Conservation (phyloP, 2,888 invertebrate species). For the Euspilapteryx auroguttella region DNA sequence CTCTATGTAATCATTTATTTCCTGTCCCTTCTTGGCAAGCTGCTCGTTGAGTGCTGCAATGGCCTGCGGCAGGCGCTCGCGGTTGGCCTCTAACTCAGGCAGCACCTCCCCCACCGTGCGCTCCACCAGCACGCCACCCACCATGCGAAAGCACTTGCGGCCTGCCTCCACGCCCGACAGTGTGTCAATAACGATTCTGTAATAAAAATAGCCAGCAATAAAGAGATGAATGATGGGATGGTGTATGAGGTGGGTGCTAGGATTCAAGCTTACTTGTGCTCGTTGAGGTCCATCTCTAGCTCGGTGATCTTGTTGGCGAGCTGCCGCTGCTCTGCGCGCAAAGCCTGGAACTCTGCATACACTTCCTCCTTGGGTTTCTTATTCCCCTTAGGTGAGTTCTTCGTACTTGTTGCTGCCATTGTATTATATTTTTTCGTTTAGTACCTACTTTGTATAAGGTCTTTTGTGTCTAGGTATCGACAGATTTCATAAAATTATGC, state of each 20-base stretch:
- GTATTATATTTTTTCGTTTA: conserved; percentile 27
- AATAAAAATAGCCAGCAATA: conserved; percentile 13
- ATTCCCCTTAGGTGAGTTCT: conserved; percentile 25
- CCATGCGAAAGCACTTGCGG: conserved; percentile 89
- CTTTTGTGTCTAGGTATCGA: too few species aligned
- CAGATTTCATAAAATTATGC: too few species aligned
- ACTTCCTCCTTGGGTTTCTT: conserved; percentile 76
- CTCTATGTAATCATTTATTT: conserved; percentile 91
- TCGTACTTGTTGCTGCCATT: conserved; percentile 18
- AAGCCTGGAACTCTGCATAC: conserved; percentile 81
- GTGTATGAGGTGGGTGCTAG: neutral
- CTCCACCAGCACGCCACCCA: conserved; percentile 93
- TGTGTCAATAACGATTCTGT: conserved; percentile 92
- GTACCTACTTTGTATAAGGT: too few species aligned
- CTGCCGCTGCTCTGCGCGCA: conserved; percentile 85
- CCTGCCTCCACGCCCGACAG: conserved; percentile 80
- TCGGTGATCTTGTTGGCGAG: conserved; percentile 88
- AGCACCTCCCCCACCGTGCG: conserved; percentile 89
- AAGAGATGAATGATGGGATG: neutral
- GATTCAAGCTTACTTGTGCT: conserved; percentile 81
- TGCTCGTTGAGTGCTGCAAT: conserved; percentile 79
- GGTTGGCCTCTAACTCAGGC: conserved; percentile 79
- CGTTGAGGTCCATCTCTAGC: conserved; percentile 91
- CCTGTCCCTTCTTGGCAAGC: conserved; percentile 81
- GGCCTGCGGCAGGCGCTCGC: conserved; percentile 78